Base-by-base conservation (phyloP, 2,888 invertebrate species). In the Lomographa bimaculata region DNA sequence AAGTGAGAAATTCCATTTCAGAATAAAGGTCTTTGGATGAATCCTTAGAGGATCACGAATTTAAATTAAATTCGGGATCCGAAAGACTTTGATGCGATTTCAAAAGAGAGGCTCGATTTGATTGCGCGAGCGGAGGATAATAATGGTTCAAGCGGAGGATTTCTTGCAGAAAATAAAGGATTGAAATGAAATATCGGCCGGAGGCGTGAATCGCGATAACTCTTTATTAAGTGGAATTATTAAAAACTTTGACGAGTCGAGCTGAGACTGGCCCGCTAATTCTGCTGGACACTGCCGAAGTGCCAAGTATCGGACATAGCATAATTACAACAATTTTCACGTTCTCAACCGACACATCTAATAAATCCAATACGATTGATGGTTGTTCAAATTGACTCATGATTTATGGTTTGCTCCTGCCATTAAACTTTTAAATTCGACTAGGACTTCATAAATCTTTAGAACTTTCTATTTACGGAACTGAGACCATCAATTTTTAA, bases 401-500 rank as follows among this genome's bases (percentile, higher is more conserved):
- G 75, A 78, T 76, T 68, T 71, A 78, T 76, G 51, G 62, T 64
- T 63, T 57, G 60, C 49, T 51, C 50, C 54, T 67, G 40, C 64
- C 64, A 69, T 66, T 68, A 62, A 64, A 66, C 58, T 65, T 66
- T 64, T 59, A 40, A 42, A 40, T 28, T 41, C 21, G 33, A 36
- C 34, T 42, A 30, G 52, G 51, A 58, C 53, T 60, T 54, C 60
- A 68, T 69, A 64, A 61, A 69, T 63, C 65, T 65, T 56, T 26
- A 26, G 16, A 49, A 50, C 60, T 64, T 62, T 67, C 58, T 60
- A 57, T 57, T 58, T 46, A 48, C 51, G 39, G 33, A 42, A 51
- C 39, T 54, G 6, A 5, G 7, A 8, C 45, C 50, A 50, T 50
- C 47, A 10, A 23, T 24, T 24, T 24, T 3, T 25, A n/a, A n/a